A percentile compares a stretch with the other conserved stretches of the same genome.
These are phyloP conservation scores for Scelioninae gen. 1 DNA, from an alignment of 2,888 invertebrate species.

Conservation along the genomic window DNA sequence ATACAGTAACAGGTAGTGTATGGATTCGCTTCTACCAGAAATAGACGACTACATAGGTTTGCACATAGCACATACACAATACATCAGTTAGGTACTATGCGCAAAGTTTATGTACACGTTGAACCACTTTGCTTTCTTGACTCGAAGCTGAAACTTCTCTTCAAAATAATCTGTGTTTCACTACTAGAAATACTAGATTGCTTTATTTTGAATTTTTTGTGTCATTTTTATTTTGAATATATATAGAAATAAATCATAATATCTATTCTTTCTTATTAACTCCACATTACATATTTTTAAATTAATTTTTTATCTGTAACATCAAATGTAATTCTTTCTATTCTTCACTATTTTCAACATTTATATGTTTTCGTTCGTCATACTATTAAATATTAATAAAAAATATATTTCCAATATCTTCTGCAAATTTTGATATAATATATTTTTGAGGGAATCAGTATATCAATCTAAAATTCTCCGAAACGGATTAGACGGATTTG, in stretches of 20 bases:
- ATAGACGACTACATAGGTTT: conserved; percentile 70
- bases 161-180: conserved; percentile 55
- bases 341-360: no score
- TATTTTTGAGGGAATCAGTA: background rate
- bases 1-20: conserved; percentile 73
- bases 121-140: conserved; percentile 72
- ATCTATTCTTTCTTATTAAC: background rate
- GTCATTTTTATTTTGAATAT: background rate
- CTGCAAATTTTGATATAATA: no score
- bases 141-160: conserved; percentile 64
- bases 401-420: no score
- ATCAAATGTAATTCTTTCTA: no score
- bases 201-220: conserved; percentile 6
- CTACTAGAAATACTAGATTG: conserved; percentile 14
- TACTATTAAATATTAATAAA: no score
- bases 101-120: conserved; percentile 66
- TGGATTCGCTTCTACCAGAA: conserved; percentile 69
- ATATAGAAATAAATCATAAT: no score
- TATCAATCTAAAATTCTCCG: background rate
- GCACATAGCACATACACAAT: conserved; percentile 67
- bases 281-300: background rate
- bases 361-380: no score
- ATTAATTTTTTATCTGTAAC: background rate
- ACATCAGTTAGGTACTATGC: conserved; percentile 57
- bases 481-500: conserved; percentile 44